Percentiles rank a stretch among this genome's conserved stretches.
phyloP scores from a whole-genome alignment of 1,140 invertebrate species.

The Mizuhopecten yessoensis region DNA sequence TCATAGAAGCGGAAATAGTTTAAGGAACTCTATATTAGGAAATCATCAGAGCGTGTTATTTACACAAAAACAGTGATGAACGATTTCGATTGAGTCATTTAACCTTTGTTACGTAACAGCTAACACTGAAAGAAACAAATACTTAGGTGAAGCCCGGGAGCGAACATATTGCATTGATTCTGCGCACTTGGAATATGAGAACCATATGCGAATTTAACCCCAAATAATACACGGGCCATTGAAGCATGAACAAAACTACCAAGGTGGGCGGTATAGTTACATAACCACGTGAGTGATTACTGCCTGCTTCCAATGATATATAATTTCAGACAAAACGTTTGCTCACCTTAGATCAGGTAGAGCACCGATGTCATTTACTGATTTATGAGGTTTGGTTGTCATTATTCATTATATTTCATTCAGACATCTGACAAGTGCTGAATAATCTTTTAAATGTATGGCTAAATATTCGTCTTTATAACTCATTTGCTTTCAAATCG shows the following conservation, averaged over 20 bases:
- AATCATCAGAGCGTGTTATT: conserved; percentile 1
- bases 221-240: background rate
- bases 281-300: background rate
- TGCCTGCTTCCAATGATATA: background rate
- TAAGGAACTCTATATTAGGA: conserved; percentile 21
- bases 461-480: no score
- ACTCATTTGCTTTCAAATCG: no score
- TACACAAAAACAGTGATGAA: background rate
- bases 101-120: conserved; percentile 26
- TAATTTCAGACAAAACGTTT: background rate
- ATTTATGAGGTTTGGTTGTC: background rate
- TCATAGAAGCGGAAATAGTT: background rate
- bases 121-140: conserved; percentile 13
- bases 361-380: background rate
- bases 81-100: background rate
- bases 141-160: background rate
- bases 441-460: background rate
- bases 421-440: background rate
- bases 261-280: background rate
- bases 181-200: conserved; percentile 1
- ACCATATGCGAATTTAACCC: conserved; percentile 33
- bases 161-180: conserved; percentile 20
- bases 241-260: background rate
- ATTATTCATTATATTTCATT: no score
- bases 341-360: no score